phyloP scores from a whole-genome alignment of 2,797 vertebrate species.

The Steatocranus sp. region DNA sequence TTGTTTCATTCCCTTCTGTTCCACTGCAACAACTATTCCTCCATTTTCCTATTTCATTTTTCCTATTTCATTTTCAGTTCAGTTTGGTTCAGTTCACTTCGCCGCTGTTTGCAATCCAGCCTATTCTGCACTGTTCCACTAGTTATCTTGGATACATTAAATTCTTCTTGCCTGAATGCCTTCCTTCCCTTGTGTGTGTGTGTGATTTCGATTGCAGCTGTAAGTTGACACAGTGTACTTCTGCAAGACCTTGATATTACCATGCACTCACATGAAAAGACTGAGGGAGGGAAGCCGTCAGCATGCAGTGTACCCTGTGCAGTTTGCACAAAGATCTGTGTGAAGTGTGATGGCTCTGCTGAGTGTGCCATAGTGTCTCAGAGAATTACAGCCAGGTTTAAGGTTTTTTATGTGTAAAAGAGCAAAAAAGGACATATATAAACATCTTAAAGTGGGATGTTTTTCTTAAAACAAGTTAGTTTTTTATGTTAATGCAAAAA shows the following conservation, averaged over 20 bases:
- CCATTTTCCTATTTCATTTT: conserved; percentile 12
- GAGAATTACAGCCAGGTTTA: background rate
- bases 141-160: background rate
- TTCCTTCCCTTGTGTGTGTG: background rate
- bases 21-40: background rate
- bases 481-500: background rate
- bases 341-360: background rate
- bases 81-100: background rate
- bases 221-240: background rate
- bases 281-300: background rate
- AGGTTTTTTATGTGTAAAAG: background rate
- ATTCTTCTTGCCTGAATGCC: background rate
- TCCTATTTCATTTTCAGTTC: conserved; percentile 2
- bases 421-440: background rate
- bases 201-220: background rate
- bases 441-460: background rate
- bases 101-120: background rate
- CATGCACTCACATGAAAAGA: conserved; percentile 1
- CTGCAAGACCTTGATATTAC: conserved; percentile 5
- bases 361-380: background rate
- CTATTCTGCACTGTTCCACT: background rate
- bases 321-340: background rate
- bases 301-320: background rate
- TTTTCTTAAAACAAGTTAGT: background rate
- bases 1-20: conserved; percentile 18